Evolutionary conservation across 2,113 vertebrate genomes (phyloP), one percentile per base, ranked within the genome.

Genomic region (Seriola dumerili): DNA sequence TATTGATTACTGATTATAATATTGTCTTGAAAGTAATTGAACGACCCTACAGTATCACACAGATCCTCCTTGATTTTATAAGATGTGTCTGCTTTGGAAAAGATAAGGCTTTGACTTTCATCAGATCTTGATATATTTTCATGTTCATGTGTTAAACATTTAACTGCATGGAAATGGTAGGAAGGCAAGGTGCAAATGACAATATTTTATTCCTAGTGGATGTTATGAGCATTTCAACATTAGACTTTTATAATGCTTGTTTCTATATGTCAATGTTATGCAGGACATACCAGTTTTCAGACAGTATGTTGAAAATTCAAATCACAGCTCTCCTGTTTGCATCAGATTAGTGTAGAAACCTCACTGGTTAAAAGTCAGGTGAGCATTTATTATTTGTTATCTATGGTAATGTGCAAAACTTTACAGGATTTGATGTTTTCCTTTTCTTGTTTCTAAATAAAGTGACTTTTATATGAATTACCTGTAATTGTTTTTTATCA

Each of bases 381-480:
- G 48, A 50, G 48, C 16, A 50, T 71, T 58, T 23, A 55, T 11
- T 13, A 58, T 8, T 58, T 58, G 4, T 50, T 8, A 46, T 50
- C 9, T 72, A 57, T 54, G 8, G 23, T 21, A 3, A 76, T 25
- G 59, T 46, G 11, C 2, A 55, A n/a, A 5, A 50, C 16, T 4
- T 0, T 12, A 63, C 6, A 21, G 42, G 5, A 76, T 54, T 72
- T 23, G 6, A 66, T 80, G 11, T 57, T 80, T 73, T 70, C 23
- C 55, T 25, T 65, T 5, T 88, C n/a, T 50, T 68, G n/a, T 58
- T 72, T 76, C 42, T 76, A 21, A 86, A 86, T 90, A 85, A 89
- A 80, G 21, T 29, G 2, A 66, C 10, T 79, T 50, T n/a, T n/a
- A 54, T 80, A 69, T 80, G 21, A 80, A 63, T 72, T 4, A 23